Percentiles rank a stretch among this genome's conserved stretches.
Evolutionary conservation across 2,888 invertebrate species (phyloP).

Genomic region (Drosophila prostipennis): DNA sequence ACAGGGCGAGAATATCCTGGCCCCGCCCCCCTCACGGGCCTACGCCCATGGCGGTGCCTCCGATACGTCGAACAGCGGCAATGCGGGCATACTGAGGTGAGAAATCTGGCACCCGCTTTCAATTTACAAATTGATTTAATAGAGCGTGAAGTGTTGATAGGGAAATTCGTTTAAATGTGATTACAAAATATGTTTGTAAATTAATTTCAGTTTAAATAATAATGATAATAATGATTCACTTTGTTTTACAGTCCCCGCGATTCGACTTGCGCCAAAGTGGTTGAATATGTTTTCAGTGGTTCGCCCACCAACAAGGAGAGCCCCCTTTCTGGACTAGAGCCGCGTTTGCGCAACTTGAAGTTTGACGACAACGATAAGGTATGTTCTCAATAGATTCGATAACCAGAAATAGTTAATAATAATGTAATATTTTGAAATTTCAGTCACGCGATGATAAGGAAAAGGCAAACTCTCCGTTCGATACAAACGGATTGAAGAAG

Average conservation of each 20-base stretch:
- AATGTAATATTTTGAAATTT: conserved; percentile 42
- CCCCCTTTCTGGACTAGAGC: conserved; percentile 86
- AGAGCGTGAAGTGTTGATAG: conserved; percentile 19
- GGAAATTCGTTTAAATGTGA: conserved; percentile 11
- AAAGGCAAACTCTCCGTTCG: conserved; percentile 86
- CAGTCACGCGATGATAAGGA: conserved; percentile 85
- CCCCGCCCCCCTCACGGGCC: conserved; percentile 88
- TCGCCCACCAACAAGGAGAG: conserved; percentile 92
- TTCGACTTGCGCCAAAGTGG: conserved; percentile 97
- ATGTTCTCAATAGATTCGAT: conserved; percentile 32
- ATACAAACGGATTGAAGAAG: conserved; percentile 85
- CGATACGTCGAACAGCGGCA: conserved; percentile 85
- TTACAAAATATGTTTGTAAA: not conserved
- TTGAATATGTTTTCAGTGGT: conserved; percentile 97
- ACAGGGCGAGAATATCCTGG: conserved; percentile 93
- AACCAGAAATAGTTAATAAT: not conserved
- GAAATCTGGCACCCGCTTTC: conserved; percentile 13
- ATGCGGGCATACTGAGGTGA: conserved; percentile 84
- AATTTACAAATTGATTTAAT: conserved; percentile 13
- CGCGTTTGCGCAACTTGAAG: conserved; percentile 87
- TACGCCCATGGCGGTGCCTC: conserved; percentile 85
- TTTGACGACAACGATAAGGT: conserved; percentile 86
- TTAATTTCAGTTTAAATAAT: not conserved
- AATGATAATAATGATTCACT: not conserved
- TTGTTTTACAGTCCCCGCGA: conserved; percentile 90